Conservation (phyloP, 2,797 vertebrate genomes). For the Betta splendens region DNA sequence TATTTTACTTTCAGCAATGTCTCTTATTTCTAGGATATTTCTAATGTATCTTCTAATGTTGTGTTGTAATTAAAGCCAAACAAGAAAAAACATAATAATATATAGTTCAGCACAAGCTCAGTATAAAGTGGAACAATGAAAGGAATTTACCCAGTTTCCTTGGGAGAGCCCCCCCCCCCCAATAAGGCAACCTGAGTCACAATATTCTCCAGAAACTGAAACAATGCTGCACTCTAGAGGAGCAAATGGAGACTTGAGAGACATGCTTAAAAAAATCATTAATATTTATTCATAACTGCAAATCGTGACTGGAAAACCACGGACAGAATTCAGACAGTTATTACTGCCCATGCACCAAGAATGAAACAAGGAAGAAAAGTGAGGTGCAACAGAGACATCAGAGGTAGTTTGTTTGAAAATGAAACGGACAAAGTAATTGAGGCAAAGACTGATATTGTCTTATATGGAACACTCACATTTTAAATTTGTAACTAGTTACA, state of each 20-base stretch:
- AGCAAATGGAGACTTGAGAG: conserved; percentile 17
- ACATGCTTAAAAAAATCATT: conserved; percentile 4
- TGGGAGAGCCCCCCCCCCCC: conserved; percentile 17
- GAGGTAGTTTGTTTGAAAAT: conserved; percentile 46
- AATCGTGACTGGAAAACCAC: conserved; percentile 26
- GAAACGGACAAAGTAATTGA: conserved; percentile 5
- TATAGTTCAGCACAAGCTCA: conserved; percentile 9
- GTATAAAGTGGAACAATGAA: conserved; percentile 67
- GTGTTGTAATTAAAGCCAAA: conserved; percentile 12
- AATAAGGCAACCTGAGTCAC: conserved; percentile 5
- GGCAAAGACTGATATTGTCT: neutral
- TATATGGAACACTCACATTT: neutral
- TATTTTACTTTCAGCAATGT: neutral
- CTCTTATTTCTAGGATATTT: neutral
- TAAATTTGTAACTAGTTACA: neutral
- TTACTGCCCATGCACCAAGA: conserved; percentile 20
- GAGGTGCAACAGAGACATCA: conserved; percentile 22
- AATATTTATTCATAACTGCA: conserved; percentile 35
- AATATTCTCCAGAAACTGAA: neutral
- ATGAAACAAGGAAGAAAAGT: conserved; percentile 28
- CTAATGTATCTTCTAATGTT: too few relatives aligned
- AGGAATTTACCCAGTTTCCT: conserved; percentile 67
- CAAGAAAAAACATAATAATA: conserved; percentile 4
- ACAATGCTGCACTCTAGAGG: conserved; percentile 71
- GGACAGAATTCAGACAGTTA: conserved; percentile 3